Conservation (phyloP, 2,888 invertebrate species). For the Heliconius aoede region DNA sequence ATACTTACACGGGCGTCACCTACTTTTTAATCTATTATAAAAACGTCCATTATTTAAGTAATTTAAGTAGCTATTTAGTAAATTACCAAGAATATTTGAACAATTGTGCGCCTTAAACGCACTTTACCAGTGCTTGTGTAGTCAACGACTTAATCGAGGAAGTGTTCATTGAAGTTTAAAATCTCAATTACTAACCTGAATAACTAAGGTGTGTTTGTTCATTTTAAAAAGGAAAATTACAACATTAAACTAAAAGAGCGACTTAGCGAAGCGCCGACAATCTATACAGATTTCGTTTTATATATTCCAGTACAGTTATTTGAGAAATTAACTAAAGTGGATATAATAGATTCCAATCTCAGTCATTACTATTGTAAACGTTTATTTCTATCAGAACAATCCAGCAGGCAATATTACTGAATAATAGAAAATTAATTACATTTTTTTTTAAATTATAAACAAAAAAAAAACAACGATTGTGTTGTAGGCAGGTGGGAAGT, state of each 20-base stretch:
- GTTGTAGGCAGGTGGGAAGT: slow-evolving; percentile 40
- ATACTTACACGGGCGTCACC: neutral
- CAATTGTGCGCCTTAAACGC: slow-evolving; percentile 10
- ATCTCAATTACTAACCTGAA: slow-evolving; percentile 6
- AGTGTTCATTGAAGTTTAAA: slow-evolving; percentile 19
- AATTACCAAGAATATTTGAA: slow-evolving; percentile 24
- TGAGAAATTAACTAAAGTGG: too few species aligned
- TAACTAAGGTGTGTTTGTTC: slow-evolving; percentile 11
- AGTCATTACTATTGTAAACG: too few species aligned
- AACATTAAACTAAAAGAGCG: neutral
- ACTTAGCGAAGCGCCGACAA: neutral
- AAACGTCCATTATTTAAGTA: slow-evolving; percentile 29
- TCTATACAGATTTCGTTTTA: neutral
- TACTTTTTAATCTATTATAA: neutral
- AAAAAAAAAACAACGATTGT: neutral
- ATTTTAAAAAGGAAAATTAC: slow-evolving; percentile 2
- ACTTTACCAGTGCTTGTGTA: slow-evolving; percentile 5
- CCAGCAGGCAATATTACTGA: neutral
- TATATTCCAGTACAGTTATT: neutral
- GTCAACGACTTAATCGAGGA: slow-evolving; percentile 30
- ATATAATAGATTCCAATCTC: too few species aligned
- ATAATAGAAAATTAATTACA: neutral
- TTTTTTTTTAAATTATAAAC: neutral
- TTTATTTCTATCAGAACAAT: too few species aligned
- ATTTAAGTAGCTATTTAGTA: slow-evolving; percentile 24